Percentiles rank a stretch among this genome's conserved stretches.
These are phyloP conservation scores for Oceanites oceanicus DNA, from an alignment of 2,113 vertebrate genomes.

Conservation along the genomic window DNA sequence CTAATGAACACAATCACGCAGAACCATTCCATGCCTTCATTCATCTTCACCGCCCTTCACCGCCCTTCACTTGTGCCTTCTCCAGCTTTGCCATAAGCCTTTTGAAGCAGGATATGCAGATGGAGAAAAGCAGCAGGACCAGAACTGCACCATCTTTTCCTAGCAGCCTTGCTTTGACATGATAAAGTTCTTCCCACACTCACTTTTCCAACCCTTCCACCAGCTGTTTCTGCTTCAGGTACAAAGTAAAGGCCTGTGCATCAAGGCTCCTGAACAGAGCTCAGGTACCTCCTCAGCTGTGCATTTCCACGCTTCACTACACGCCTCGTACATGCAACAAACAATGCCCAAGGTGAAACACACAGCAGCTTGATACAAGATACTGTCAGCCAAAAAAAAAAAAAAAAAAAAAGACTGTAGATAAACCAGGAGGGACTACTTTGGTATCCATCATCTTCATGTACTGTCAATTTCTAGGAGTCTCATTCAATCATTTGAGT, in stretches of 20 bases:
- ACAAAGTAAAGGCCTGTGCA: neutral
- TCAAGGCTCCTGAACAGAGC: neutral
- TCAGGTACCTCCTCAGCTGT: neutral
- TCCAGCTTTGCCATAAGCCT: neutral
- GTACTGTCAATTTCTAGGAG: neutral
- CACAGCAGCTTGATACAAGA: neutral
- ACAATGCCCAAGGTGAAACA: neutral
- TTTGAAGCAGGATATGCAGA: rapidly evolving
- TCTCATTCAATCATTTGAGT: neutral
- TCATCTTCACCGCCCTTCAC: neutral
- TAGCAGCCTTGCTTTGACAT: neutral
- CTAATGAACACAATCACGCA: neutral
- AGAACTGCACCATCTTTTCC: neutral
- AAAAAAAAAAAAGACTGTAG: neutral
- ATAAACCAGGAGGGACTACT: neutral
- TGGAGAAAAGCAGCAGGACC: neutral
- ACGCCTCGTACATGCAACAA: neutral
- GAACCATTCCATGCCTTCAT: neutral
- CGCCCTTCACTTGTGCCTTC: neutral
- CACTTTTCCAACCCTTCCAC: neutral
- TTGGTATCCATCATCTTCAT: neutral
- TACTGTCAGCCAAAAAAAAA: neutral
- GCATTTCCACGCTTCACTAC: neutral
- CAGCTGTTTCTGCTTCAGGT: neutral
- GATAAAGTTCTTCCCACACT: neutral